phyloP scores from a whole-genome alignment of 2,113 vertebrate species.

The Mohoua ochrocephala region DNA sequence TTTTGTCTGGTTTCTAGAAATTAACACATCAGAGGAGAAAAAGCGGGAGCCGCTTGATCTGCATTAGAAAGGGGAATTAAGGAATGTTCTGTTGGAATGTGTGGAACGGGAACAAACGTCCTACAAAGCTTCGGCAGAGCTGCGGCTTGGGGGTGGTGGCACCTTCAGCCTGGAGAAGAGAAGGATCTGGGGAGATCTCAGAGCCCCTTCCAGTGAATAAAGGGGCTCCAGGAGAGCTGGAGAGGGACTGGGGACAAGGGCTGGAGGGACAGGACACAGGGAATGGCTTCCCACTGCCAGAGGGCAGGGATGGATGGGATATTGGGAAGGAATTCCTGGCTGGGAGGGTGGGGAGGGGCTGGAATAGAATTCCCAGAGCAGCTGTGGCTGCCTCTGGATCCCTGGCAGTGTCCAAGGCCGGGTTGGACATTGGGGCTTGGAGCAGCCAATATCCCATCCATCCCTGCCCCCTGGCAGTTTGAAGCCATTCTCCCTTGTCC shows the following conservation, averaged over 20 bases:
- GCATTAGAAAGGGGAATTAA: background rate
- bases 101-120: background rate
- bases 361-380: fast-evolving
- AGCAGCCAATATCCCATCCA: background rate
- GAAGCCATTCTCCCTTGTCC: background rate
- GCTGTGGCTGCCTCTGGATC: background rate
- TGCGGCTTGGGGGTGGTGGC: background rate
- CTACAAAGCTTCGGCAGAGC: background rate
- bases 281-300: fast-evolving
- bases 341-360: background rate
- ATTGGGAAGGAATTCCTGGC: background rate
- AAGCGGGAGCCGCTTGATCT: background rate
- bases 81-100: fast-evolving
- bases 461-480: fast-evolving
- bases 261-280: background rate
- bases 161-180: background rate
- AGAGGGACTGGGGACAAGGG: background rate
- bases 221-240: background rate
- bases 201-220: background rate
- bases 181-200: fast-evolving
- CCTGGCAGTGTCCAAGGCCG: fast-evolving
- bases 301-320: fast-evolving
- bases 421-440: fast-evolving
- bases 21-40: background rate
- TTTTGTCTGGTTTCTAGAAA: constrained; percentile 26